Base-by-base conservation (phyloP, 2,888 invertebrate genomes). In the Ophion ellenae region DNA sequence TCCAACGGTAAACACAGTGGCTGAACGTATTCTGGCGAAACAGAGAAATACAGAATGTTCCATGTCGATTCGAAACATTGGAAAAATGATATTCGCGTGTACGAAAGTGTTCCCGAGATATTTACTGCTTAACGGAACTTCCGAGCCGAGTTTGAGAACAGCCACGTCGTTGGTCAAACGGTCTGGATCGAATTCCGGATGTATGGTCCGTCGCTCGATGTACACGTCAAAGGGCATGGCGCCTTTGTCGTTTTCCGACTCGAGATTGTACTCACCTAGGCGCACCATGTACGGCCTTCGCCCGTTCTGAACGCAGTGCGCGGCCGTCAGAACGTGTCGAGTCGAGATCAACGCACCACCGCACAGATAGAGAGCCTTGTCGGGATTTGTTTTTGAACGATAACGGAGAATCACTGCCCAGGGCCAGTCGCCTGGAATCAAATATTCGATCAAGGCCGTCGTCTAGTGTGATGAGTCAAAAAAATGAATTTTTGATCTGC, bases 331-430 rank as follows among this genome's bases (percentile, higher is more conserved):
- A 0, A 98, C 95, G 92, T 98, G 97, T 0, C 95, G 94, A 2
- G 95, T 90, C 11, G 96, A 95, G 88, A 97, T 95, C 20, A 97
- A 94, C 24, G 96, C 95, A 2, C 97, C 97, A 0, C 97, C 98
- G 90, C 97, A 97, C 76, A 94, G 91, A 94, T 92, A 95, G 93
- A 87, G 93, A 77, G 92, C 95, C 88, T 90, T 90, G 66, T 90
- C 94, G 47, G 94, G 93, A 89, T 94, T 93, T 81, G 93, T 94
- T 2, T 84, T 66, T 66, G 94, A 94, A 87, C 94, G 95, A 92
- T 97, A 98, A 0, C 97, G 98, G 57, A 98, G 94, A 2, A 96
- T 95, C 0, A 96, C 96, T 89, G 97, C 95, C 97, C 97, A 98
- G 0, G 98, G 98, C 96, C 97, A 97, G 75, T 96, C 96, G 28